Base-by-base conservation (phyloP, 2,113 vertebrate species). In the Aphyosemion australe region DNA sequence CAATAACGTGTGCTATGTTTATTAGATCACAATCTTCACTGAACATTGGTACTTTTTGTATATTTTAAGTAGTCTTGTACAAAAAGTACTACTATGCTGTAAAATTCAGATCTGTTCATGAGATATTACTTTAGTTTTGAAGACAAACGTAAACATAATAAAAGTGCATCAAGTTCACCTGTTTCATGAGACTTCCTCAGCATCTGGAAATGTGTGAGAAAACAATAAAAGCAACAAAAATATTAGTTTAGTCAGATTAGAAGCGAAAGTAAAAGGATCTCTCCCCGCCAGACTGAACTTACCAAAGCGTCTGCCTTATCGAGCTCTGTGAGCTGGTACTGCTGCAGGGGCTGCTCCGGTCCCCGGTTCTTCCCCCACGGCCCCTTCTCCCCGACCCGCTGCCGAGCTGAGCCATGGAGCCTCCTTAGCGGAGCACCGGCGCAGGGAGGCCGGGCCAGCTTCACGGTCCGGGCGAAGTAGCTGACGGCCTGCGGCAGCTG, bases 141-240 rank as follows among this genome's bases (percentile, higher is more conserved):
- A 26, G 3, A 26, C 26, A 4, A 26, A 5, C 26, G 26, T 26
- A 26, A 1, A 5, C 26, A 26, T 26, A 26, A 26, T 37, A 37
- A 26, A n/a, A 14, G 15, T 18, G 16, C 9, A 6, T 31, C 45
- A 12, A 21, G 7, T 2, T 84, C 76, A 92, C 92, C 93, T 84
- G 93, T 94, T 82, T 94, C 93, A 14, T 94, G 92, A 13, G 93
- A 93, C 69, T 94, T 94, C 58, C 91, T 88, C 80, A 94, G 85
- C 85, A 94, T 94, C 93, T 94, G 81, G 0, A 60, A 58, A 48
- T 16, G 47, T 3, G 1, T 73, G 4, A 66, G 9, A n/a, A 52
- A 7, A 34, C 34, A n/a, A 26, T 54, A 26, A 3, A 10, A 26
- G 57, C 4, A 65, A 12, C 14, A 13, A 18, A 0, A 15, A 37